phyloP scores from a whole-genome alignment of 1,140 invertebrate species.

The Conus betulinus region DNA sequence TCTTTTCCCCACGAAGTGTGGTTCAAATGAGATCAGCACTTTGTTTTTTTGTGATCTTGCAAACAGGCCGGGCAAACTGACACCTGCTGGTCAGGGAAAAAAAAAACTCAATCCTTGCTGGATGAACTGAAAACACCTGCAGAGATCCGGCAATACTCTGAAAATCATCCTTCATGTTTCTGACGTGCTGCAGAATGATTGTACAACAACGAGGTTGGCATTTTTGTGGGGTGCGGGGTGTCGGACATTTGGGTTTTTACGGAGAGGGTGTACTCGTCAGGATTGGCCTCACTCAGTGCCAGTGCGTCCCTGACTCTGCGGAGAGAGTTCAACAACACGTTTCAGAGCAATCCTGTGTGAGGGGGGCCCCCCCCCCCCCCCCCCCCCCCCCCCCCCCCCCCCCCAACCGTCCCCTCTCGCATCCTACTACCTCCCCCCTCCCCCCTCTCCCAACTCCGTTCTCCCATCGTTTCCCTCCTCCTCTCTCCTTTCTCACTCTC shows the following conservation, averaged over 20 bases:
- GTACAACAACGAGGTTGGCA: neutral
- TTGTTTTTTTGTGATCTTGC: too few species aligned
- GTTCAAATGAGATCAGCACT: too few species aligned
- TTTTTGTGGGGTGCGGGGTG: neutral
- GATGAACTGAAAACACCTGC: too few species aligned
- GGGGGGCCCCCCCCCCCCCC: neutral
- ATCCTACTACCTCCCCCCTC: neutral
- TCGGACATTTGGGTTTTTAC: neutral
- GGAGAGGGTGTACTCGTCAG: neutral
- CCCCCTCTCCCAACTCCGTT: too few species aligned
- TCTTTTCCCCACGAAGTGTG: too few species aligned
- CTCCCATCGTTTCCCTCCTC: neutral
- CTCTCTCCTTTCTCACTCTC: neutral
- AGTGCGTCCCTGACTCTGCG: neutral
- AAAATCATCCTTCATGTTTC: too few species aligned
- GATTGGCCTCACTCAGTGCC: neutral
- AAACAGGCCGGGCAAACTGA: too few species aligned
- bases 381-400: neutral
- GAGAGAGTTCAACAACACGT: neutral
- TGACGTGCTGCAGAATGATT: too few species aligned
- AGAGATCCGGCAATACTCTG: too few species aligned
- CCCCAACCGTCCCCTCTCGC: too few species aligned
- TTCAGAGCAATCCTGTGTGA: neutral
- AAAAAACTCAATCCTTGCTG: too few species aligned
- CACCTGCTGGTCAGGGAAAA: too few species aligned